Percentiles rank a stretch among this genome's conserved stretches.
phyloP scores from a whole-genome alignment of 2,113 vertebrate genomes.

The Cyanistes caeruleus region DNA sequence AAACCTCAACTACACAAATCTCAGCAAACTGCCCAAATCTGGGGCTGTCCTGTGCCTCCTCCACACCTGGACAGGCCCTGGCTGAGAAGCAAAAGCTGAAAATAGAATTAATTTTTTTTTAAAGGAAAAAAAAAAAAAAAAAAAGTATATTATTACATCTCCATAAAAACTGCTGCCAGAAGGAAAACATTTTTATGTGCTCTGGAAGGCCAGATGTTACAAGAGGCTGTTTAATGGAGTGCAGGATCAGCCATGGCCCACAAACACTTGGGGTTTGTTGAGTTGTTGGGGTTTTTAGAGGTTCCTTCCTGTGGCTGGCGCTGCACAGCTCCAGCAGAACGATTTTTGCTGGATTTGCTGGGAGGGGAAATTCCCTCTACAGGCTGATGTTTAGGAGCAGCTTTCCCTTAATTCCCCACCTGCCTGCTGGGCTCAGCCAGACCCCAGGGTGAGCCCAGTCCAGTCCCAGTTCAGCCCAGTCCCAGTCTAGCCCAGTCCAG shows the following conservation, averaged over 20 bases:
- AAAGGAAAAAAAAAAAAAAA: neutral
- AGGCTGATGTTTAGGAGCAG: neutral
- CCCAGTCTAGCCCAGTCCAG: neutral
- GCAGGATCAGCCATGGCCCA: neutral
- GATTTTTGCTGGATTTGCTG: neutral
- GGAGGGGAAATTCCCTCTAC: neutral
- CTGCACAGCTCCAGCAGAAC: neutral
- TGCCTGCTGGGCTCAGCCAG: neutral
- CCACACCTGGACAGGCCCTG: constrained; percentile 43
- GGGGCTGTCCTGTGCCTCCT: neutral
- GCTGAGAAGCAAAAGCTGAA: constrained; percentile 19
- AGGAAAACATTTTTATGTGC: constrained; percentile 66
- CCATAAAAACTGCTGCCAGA: constrained; percentile 70
- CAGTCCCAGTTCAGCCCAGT: accelerated
- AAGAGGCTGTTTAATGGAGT: constrained; percentile 27
- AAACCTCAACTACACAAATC: neutral
- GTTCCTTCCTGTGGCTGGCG: neutral
- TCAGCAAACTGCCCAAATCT: neutral
- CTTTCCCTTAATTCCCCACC: neutral
- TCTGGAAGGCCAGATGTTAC: constrained; percentile 65
- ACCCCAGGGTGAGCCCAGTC: neutral
- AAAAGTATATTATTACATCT: constrained; percentile 52
- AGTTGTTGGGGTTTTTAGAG: neutral
- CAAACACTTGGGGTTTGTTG: neutral
- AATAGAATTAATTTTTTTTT: neutral